phyloP scores from a whole-genome alignment of 2,888 invertebrate genomes.

The Phaedon cochleariae region DNA sequence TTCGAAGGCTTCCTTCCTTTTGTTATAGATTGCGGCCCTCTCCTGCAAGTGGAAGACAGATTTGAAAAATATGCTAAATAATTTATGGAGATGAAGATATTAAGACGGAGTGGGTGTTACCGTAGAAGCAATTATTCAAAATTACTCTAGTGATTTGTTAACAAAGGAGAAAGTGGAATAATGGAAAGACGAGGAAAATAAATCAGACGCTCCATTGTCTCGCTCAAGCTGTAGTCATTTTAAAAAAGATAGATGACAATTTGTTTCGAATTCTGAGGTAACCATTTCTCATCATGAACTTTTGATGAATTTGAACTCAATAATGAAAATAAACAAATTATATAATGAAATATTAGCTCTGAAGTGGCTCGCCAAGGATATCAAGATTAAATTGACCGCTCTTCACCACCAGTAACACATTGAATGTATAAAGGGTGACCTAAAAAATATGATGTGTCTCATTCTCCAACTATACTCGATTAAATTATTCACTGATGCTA shows the following conservation, averaged over 20 bases:
- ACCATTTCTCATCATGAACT: no score
- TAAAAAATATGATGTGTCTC: no score
- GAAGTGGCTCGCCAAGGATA: no score
- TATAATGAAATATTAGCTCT: no score
- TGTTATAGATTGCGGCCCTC: conserved; percentile 19
- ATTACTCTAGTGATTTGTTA: neutral
- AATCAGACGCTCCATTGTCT: neutral
- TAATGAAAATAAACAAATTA: no score
- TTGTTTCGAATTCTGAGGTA: neutral
- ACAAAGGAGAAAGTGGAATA: neutral
- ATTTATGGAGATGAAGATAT: conserved; percentile 23
- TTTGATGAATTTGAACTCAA: no score
- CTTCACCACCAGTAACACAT: no score
- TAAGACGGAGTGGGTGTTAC: conserved; percentile 3
- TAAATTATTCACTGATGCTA: no score
- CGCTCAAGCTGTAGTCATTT: neutral
- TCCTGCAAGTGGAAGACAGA: conserved; percentile 23
- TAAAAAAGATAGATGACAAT: neutral
- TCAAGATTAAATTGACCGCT: no score
- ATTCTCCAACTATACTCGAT: no score
- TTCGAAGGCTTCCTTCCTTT: conserved; percentile 33
- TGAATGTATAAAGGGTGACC: no score
- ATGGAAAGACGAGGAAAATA: neutral
- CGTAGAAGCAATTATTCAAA: neutral
- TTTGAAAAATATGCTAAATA: conserved; percentile 21